phyloP scores from a whole-genome alignment of 2,888 invertebrate species.

The Pachycephus smyrnensis region DNA sequence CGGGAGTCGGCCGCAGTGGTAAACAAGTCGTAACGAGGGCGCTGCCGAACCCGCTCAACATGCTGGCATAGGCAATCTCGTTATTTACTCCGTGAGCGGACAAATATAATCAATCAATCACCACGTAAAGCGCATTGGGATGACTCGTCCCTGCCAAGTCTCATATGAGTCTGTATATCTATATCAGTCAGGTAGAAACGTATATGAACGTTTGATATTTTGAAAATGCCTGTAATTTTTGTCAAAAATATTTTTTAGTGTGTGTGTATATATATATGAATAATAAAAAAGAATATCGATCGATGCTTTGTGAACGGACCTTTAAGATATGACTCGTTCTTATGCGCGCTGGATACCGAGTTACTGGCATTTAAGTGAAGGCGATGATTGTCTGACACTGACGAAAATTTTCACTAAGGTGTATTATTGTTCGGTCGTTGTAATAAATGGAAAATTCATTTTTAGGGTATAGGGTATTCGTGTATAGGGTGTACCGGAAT shows the following conservation, averaged over 20 bases:
- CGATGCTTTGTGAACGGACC: too few species aligned
- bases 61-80: background rate
- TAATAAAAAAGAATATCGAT: too few species aligned
- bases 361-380: too few species aligned
- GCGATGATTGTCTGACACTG: too few species aligned
- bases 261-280: too few species aligned
- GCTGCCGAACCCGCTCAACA: conserved; percentile 1
- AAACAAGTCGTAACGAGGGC: conserved; percentile 8
- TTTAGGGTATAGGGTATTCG: too few species aligned
- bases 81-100: conserved; percentile 9
- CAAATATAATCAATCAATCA: conserved; percentile 14
- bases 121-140: background rate
- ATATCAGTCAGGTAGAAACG: background rate
- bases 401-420: too few species aligned
- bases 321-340: too few species aligned
- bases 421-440: too few species aligned
- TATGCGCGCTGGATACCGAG: too few species aligned
- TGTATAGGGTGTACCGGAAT: too few species aligned
- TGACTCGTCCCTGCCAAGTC: background rate
- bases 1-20: background rate
- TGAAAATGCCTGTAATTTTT: background rate
- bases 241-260: background rate
- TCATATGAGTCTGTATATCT: background rate
- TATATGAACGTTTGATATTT: background rate
- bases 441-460: too few species aligned